Conservation (phyloP, 2,888 invertebrate species). For the Lasioglossum pauxillum region DNA sequence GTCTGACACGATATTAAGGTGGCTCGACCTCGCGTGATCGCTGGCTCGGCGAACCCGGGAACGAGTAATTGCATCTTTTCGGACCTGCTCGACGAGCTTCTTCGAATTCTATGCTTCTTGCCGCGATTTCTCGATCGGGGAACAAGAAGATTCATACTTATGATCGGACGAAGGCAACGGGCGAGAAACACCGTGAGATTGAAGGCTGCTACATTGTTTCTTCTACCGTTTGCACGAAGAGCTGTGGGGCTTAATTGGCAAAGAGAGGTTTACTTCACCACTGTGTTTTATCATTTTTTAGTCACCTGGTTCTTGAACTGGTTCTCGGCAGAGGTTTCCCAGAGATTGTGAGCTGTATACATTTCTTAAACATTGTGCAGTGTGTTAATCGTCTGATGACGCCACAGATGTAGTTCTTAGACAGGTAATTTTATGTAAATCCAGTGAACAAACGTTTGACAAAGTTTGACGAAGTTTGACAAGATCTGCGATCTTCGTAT, state of each 20-base stretch:
- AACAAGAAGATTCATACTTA: background rate
- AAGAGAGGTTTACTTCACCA: background rate
- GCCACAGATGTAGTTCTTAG: background rate
- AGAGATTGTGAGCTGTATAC: background rate
- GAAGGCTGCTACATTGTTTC: background rate
- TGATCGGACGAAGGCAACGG: background rate
- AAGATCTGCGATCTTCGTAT: no score
- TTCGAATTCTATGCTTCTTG: background rate
- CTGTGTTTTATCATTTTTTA: background rate
- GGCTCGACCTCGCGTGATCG: slow-evolving; percentile 21
- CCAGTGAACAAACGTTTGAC: background rate
- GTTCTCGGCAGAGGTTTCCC: background rate
- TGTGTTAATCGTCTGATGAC: no score
- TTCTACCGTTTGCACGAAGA: background rate
- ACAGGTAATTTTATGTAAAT: background rate
- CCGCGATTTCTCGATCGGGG: background rate
- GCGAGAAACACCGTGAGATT: background rate
- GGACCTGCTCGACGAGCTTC: slow-evolving; percentile 1
- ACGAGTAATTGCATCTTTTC: slow-evolving; percentile 22
- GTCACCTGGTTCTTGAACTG: no score
- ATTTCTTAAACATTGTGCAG: background rate
- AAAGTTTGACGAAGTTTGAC: no score
- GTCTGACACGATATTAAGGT: slow-evolving; percentile 23
- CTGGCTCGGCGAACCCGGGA: background rate
- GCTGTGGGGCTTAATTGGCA: background rate